Base-by-base conservation (phyloP, 2,888 invertebrate species). In the Scaptodrosophila latifasciaeformis region DNA sequence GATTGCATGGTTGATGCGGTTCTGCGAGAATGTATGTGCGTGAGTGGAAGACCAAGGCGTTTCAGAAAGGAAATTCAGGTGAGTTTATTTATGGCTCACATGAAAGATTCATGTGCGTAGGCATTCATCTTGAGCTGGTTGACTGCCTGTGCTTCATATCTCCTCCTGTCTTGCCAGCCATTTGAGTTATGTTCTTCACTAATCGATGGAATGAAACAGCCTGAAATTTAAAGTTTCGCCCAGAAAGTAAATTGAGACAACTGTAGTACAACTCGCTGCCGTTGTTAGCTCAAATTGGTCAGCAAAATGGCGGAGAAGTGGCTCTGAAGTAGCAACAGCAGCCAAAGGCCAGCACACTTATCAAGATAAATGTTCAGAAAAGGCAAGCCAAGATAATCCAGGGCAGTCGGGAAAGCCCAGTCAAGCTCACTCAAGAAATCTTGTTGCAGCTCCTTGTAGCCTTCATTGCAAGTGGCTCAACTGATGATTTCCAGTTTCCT, bases 11-110 rank as follows among this genome's bases (percentile, higher is more conserved):
- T 21, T 34, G 34, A 12, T 10, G 13, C 12, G 2, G 47, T 47
- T 24, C 43, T 46, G 34, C 51, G 37, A 56, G 56, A n/a, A n/a
- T 24, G 15, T 9, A 18, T 7, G 18, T n/a, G 31, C 17, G 30
- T 10, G 24, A 50, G 45, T 9, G 53, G 21, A 44, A 37, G 60
- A n/a, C n/a, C n/a, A n/a, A n/a, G n/a, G n/a, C n/a, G n/a, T n/a
- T n/a, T n/a, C n/a, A n/a, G n/a, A n/a, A n/a, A n/a, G n/a, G n/a
- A n/a, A n/a, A n/a, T n/a, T 30, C 52, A 53, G 59, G 45, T 58
- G 44, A 55, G 17, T 78, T 57, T 74, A 77, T 75, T 77, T 77
- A 74, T 67, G 70, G 65, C 53, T 49, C 58, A 51, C 48, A 53
- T 46, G 54, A 49, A 37, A 37, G 17, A 37, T 9, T 13, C 17